Conservation (phyloP, 2,113 vertebrate species). For the Eclectus roratus region DNA sequence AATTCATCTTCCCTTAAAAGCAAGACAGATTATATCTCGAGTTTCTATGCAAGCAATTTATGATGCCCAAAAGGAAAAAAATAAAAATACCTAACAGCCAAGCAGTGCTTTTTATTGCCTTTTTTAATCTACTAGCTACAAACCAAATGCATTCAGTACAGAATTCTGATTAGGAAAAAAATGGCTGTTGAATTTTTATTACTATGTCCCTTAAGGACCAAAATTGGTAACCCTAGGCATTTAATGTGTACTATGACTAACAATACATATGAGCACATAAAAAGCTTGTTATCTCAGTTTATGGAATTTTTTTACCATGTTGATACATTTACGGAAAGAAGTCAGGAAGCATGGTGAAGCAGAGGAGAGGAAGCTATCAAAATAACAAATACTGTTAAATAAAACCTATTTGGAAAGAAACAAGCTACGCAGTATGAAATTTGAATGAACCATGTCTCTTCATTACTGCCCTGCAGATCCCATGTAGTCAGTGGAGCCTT, state of each 20-base stretch:
- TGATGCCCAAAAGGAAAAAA: not conserved
- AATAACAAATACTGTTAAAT: constrained; percentile 25
- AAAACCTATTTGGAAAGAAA: constrained; percentile 15
- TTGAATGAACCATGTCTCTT: not conserved
- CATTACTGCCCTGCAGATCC: not conserved
- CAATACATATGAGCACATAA: constrained; percentile 10
- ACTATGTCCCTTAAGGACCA: constrained; percentile 14
- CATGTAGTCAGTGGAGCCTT: not conserved
- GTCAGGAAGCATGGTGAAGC: not conserved
- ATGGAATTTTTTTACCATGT: constrained; percentile 17
- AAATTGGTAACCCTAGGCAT: constrained; percentile 14
- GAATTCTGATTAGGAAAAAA: constrained; percentile 53
- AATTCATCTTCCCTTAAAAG: constrained; percentile 15
- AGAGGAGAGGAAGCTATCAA: not conserved
- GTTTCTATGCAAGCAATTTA: constrained; percentile 16
- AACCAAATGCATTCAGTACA: constrained; percentile 1
- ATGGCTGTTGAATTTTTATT: constrained; percentile 47
- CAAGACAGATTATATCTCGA: not conserved
- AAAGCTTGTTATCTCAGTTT: constrained; percentile 49
- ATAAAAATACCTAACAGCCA: not conserved
- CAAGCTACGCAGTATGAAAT: not conserved
- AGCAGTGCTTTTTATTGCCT: constrained; percentile 5
- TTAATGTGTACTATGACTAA: constrained; percentile 50
- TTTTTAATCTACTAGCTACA: constrained; percentile 38
- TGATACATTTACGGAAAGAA: not conserved